phyloP scores from a whole-genome alignment of 2,888 invertebrate species.

The Orthosia gracilis region DNA sequence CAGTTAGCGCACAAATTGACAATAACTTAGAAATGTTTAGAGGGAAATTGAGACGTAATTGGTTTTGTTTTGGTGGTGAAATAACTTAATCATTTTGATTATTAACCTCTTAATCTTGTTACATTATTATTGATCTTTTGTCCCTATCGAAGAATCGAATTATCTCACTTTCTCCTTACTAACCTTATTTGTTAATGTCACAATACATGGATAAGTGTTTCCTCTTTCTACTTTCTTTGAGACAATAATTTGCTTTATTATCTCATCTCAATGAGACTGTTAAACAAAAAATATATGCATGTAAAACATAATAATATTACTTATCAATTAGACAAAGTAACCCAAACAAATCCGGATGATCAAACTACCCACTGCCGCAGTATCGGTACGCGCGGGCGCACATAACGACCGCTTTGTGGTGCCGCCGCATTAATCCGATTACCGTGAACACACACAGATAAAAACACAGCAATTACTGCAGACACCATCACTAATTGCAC shows the following conservation, averaged over 20 bases:
- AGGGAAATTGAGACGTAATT: background rate
- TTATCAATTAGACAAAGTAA: conserved; percentile 11
- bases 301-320: background rate
- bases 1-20: background rate
- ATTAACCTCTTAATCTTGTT: background rate
- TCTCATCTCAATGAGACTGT: background rate
- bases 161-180: background rate
- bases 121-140: background rate
- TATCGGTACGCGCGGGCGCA: conserved; percentile 63
- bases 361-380: conserved; percentile 24
- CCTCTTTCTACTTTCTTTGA: background rate
- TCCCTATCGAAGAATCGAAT: background rate
- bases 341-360: conserved; percentile 29
- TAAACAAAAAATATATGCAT: background rate
- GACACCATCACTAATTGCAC: conserved; percentile 59
- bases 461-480: conserved; percentile 58
- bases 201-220: background rate
- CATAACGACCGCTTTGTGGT: conserved; percentile 51
- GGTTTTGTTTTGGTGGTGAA: background rate
- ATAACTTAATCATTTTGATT: background rate
- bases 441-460: conserved; percentile 63
- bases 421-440: conserved; percentile 66
- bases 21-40: conserved; percentile 6
- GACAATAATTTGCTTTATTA: background rate
- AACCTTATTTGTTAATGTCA: background rate